Evolutionary conservation across 2,797 vertebrate species (phyloP).

Genomic region (Clarias fuscus): DNA sequence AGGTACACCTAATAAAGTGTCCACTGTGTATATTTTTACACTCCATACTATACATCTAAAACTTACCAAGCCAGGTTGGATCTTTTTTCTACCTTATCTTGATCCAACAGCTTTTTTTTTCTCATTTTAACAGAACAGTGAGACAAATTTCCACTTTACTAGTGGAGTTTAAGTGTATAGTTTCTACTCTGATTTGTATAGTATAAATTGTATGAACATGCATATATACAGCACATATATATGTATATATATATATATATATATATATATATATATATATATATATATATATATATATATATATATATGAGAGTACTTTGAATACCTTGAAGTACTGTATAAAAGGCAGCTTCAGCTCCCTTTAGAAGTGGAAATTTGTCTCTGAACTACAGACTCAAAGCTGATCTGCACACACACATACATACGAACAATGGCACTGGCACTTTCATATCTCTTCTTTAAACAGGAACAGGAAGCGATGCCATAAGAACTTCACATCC

Average conservation of each 20-base stretch:
- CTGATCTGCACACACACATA: constrained; percentile 7
- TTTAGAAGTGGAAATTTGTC: constrained; percentile 27
- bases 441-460: constrained; percentile 42
- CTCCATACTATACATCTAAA: background rate
- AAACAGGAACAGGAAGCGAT: constrained; percentile 39
- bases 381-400: constrained; percentile 3
- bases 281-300: no score
- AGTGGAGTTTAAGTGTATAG: background rate
- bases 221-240: background rate
- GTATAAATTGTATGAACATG: background rate
- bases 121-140: background rate
- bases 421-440: background rate
- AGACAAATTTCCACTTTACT: constrained; percentile 22
- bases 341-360: constrained; percentile 1
- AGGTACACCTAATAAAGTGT: background rate
- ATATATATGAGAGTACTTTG: background rate
- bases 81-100: constrained; percentile 19
- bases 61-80: background rate
- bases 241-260: no score
- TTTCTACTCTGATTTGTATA: background rate
- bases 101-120: background rate
- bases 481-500: constrained; percentile 24
- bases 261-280: no score
- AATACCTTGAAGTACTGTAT: background rate
- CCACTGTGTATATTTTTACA: constrained; percentile 6